These are phyloP conservation scores for Noctua janthina DNA, from an alignment of 2,888 invertebrate genomes.

Conservation along the genomic window DNA sequence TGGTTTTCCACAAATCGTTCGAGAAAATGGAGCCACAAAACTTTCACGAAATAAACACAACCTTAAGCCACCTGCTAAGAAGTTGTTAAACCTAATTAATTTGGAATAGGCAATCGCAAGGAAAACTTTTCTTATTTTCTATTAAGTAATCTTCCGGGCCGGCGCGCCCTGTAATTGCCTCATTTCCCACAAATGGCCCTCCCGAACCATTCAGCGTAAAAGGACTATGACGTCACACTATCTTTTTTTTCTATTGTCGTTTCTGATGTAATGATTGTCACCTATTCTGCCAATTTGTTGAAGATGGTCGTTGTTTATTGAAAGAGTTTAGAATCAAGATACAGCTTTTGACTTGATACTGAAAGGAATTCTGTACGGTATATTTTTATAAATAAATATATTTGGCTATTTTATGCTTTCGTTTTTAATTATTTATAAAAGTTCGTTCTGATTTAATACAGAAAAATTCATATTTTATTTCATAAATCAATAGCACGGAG, in stretches of 20 bases:
- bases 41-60: constrained; percentile 20
- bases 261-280: constrained; percentile 33
- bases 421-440: not conserved
- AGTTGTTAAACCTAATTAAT: constrained; percentile 55
- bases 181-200: constrained; percentile 62
- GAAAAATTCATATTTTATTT: constrained; percentile 39
- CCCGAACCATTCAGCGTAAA: constrained; percentile 51
- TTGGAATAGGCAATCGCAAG: constrained; percentile 53
- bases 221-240: constrained; percentile 50
- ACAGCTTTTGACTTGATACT: not conserved
- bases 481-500: constrained; percentile 38
- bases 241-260: constrained; percentile 46
- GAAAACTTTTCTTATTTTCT: constrained; percentile 66
- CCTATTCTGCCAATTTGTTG: constrained; percentile 49
- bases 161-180: constrained; percentile 61
- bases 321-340: not conserved
- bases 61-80: constrained; percentile 30
- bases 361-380: not conserved
- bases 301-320: constrained; percentile 1
- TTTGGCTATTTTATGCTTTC: not conserved
- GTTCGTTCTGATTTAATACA: constrained; percentile 30
- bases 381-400: not conserved
- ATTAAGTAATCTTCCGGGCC: constrained; percentile 59
- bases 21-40: constrained; percentile 7
- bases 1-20: constrained; percentile 5